Base-by-base conservation (phyloP, 1,140 invertebrate species). In the Drosophila ironensis region DNA sequence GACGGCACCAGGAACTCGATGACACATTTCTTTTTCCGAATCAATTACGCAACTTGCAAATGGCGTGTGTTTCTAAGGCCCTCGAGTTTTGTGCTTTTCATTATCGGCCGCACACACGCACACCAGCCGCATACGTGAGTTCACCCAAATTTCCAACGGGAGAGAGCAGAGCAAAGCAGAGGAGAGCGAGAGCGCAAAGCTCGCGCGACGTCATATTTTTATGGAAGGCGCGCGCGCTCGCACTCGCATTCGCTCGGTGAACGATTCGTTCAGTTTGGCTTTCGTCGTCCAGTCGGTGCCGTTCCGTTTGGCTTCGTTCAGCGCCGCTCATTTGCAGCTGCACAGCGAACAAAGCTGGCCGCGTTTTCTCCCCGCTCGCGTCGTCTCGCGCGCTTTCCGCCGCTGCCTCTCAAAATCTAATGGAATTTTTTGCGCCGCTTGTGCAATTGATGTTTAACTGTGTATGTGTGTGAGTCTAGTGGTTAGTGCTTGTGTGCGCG, bases 11-110 rank as follows among this genome's bases (percentile, higher is more conserved):
- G 80, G 80, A 84, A 84, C 70, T 80, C 67, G 67, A 87, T 87
- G 81, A 87, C 81, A 87, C 82, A 87, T 87, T 87, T 87, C 63
- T 73, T 74, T 67, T 80, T 40, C 42, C 48, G 48, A 53, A 38
- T 56, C 35, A 86, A 84, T 84, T 84, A 84, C 78, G 78, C 78
- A 84, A 84, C 78, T 84, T 78, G 70, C 73, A 86, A 84, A 86
- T 78, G 75, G 80, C 77, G 68, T 54, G 68, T 78, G 52, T 68
- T 81, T 72, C 52, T 66, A 72, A 68, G 66, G 72, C 59, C 57
- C 27, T 61, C 64, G 68, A 63, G 30, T 5, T 14, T 11, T 77
- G 78, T 73, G 73, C 73, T 84, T 78, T 82, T 82, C 57, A 78
- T 63, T 74, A 71, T 82, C 77, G 61, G 51, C 69, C 57, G 63